These are phyloP conservation scores for Lasioglossum calceatum DNA, from an alignment of 2,888 invertebrate genomes.

Conservation along the genomic window DNA sequence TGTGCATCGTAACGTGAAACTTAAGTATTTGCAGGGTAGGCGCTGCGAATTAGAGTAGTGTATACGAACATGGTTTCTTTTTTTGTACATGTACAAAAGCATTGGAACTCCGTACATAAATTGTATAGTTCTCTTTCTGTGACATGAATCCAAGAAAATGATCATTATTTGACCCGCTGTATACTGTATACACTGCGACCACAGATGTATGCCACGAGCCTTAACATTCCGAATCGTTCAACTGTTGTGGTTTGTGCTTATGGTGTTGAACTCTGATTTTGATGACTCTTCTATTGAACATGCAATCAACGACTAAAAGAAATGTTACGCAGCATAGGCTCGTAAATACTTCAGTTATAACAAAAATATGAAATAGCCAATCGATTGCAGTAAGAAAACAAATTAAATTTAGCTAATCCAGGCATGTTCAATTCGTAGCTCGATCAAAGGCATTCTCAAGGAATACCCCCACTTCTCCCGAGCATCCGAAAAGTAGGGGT, in stretches of 20 bases:
- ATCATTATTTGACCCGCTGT: neutral
- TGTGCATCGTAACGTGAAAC: conserved; percentile 30
- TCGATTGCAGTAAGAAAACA: neutral
- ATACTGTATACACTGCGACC: neutral
- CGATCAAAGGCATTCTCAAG: too few species aligned
- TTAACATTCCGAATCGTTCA: neutral
- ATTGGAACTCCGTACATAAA: neutral
- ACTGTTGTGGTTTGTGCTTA: neutral
- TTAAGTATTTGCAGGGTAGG: conserved; percentile 54
- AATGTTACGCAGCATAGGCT: neutral
- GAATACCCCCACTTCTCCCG: too few species aligned
- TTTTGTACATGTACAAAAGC: conserved; percentile 36
- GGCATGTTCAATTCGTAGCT: too few species aligned
- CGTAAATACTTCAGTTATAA: neutral
- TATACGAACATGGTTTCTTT: conserved; percentile 15
- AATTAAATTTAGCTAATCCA: neutral
- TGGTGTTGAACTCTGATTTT: neutral
- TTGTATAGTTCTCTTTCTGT: conserved; percentile 6
- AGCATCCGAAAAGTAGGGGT: too few species aligned
- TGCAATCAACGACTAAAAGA: too few species aligned
- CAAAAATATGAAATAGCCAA: neutral
- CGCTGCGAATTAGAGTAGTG: neutral
- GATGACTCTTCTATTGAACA: neutral
- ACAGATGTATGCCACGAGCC: neutral
- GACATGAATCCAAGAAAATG: neutral